A percentile compares a stretch with the other conserved stretches of the same genome.
phyloP scores from a whole-genome alignment of 2,797 vertebrate genomes.

The Nothura maculosa region DNA sequence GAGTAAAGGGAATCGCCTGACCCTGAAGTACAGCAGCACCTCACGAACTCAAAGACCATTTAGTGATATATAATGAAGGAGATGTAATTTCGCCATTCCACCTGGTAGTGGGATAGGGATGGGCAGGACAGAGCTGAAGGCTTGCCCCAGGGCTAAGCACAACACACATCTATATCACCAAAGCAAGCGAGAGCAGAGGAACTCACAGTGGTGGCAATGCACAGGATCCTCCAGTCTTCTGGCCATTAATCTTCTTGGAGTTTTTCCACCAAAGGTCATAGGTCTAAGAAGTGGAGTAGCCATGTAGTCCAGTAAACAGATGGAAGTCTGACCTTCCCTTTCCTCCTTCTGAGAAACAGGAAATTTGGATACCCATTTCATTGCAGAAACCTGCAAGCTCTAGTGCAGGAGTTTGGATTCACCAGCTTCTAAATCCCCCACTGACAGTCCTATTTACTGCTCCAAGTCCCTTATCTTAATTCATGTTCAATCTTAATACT shows the following conservation, averaged over 20 bases:
- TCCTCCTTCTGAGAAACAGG: neutral
- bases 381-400: neutral
- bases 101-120: fast-evolving
- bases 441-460: neutral
- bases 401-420: neutral
- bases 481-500: neutral
- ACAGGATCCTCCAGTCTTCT: neutral
- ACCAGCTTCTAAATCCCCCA: slow-evolving; percentile 10
- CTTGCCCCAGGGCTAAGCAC: neutral
- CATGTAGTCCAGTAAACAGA: neutral
- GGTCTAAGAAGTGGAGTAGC: neutral
- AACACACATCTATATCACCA: fast-evolving
- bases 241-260: neutral
- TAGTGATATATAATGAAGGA: neutral
- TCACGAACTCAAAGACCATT: neutral
- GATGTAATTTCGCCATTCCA: neutral
- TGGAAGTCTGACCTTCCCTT: neutral
- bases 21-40: neutral
- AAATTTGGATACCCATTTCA: neutral
- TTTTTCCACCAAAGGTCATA: neutral
- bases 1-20: neutral
- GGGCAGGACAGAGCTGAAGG: neutral
- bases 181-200: neutral
- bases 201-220: neutral
- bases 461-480: neutral